Percentiles rank a stretch among this genome's conserved stretches.
These are phyloP conservation scores for Acrocephalus scirpaceus DNA, from an alignment of 2,797 vertebrate species.

Conservation along the genomic window DNA sequence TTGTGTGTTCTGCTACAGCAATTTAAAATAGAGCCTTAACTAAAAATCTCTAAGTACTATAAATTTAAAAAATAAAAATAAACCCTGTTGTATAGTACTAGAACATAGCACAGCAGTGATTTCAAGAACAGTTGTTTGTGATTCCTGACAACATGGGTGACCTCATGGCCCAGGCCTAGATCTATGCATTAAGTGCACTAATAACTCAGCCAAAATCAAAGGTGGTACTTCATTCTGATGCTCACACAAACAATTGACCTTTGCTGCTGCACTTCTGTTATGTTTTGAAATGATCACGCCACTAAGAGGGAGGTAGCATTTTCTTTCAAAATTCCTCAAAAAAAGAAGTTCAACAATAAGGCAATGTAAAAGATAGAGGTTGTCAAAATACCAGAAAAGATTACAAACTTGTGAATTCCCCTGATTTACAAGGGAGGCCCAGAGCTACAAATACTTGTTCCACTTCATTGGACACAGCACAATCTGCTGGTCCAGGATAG, in stretches of 20 bases:
- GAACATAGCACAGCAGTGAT: background rate
- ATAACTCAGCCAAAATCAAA: background rate
- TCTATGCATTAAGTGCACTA: background rate
- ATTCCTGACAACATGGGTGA: background rate
- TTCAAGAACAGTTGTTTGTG: background rate
- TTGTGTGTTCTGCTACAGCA: accelerated
- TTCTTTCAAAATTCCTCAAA: background rate
- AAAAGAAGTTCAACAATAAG: background rate
- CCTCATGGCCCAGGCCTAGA: background rate
- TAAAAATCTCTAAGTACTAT: background rate
- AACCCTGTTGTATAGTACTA: too few species aligned
- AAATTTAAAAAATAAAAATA: background rate
- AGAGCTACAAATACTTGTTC: background rate
- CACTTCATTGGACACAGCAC: accelerated
- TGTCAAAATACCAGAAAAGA: background rate
- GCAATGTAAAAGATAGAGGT: background rate
- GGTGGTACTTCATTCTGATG: background rate
- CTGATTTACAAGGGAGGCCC: background rate
- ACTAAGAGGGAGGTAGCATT: background rate
- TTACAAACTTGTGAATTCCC: background rate
- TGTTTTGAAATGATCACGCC: background rate
- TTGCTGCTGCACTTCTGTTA: background rate
- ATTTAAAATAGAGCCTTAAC: background rate
- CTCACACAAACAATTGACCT: background rate
- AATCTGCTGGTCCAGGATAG: background rate